These are phyloP conservation scores for Steinernema carpocapsae DNA, from an alignment of 2,888 invertebrate genomes.

Conservation along the genomic window DNA sequence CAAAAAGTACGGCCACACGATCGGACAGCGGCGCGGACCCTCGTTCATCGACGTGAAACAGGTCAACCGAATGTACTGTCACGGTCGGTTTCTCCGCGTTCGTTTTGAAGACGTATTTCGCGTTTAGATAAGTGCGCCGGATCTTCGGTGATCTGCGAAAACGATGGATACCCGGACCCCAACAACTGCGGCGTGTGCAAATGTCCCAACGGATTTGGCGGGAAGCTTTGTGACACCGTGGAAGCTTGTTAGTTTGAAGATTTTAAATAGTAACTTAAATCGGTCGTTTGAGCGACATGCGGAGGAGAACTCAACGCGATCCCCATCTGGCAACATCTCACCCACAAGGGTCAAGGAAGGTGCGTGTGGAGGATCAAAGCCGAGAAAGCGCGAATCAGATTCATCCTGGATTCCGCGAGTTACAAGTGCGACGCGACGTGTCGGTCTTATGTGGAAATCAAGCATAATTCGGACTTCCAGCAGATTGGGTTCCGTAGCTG, in stretches of 20 bases:
- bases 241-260: conserved; percentile 33
- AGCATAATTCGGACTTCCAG: conserved; percentile 65
- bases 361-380: conserved; percentile 64
- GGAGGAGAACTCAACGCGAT: conserved; percentile 58
- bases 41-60: conserved; percentile 66
- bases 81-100: conserved; percentile 44
- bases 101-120: not conserved
- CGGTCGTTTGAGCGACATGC: conserved; percentile 42
- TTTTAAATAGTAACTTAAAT: not conserved
- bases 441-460: conserved; percentile 63
- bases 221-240: conserved; percentile 39
- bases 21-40: conserved; percentile 59
- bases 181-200: conserved; percentile 62
- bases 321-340: conserved; percentile 63
- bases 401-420: conserved; percentile 56
- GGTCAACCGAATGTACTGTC: conserved; percentile 63
- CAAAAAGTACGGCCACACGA: conserved; percentile 57
- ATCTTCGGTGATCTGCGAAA: conserved; percentile 45
- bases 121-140: conserved; percentile 53
- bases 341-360: conserved; percentile 60
- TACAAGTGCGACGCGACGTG: conserved; percentile 64
- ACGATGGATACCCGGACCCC: conserved; percentile 64
- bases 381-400: conserved; percentile 52
- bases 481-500: conserved; percentile 66
- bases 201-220: conserved; percentile 52